A percentile compares a stretch with the other conserved stretches of the same genome.
These are phyloP conservation scores for Batillaria attramentaria DNA, from an alignment of 1,140 invertebrate species.

Conservation along the genomic window DNA sequence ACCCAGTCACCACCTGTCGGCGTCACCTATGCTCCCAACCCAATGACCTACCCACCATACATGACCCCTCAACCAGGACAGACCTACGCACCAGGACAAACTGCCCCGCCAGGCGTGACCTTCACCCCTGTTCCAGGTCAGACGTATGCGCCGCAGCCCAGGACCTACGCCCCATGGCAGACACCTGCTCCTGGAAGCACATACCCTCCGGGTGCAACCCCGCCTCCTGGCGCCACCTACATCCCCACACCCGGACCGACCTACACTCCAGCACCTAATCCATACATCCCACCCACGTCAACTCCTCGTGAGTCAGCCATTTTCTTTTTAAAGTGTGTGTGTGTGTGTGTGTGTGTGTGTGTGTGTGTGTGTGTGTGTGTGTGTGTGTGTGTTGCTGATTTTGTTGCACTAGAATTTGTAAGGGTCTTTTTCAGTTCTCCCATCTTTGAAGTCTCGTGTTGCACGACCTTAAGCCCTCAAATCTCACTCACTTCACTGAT, in stretches of 20 bases:
- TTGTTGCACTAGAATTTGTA: background rate
- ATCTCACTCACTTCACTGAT: no score
- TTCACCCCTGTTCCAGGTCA: background rate
- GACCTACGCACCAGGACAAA: conserved; percentile 1
- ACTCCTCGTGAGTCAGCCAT: background rate
- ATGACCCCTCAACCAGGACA: background rate
- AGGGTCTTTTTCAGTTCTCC: no score
- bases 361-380: background rate
- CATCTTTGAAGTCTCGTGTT: no score
- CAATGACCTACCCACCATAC: no score
- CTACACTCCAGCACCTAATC: background rate
- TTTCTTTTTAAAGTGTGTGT: background rate
- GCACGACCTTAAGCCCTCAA: no score
- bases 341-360: background rate
- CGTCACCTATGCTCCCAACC: background rate
- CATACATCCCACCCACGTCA: conserved; percentile 36
- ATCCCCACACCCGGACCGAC: conserved; percentile 9
- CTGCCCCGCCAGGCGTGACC: background rate
- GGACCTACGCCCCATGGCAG: no score
- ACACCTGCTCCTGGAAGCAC: no score
- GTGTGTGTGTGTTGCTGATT: background rate
- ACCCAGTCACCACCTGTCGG: background rate
- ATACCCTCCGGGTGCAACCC: no score
- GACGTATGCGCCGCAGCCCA: no score
- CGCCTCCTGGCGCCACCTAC: background rate